These are phyloP conservation scores for Enteromius anoplus DNA, from an alignment of 2,797 vertebrate genomes.

Conservation along the genomic window DNA sequence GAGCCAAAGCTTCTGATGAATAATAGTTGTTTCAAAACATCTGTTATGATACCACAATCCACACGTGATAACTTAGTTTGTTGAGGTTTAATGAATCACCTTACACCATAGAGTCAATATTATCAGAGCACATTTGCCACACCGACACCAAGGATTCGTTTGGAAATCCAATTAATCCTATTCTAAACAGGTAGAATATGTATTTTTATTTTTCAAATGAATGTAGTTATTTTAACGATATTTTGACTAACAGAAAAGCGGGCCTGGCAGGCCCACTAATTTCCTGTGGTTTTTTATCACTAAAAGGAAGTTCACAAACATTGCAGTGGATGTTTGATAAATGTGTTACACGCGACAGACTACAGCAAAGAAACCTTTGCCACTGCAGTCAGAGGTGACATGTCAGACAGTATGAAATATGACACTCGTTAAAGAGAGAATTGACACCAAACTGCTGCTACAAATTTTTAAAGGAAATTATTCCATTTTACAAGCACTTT, in stretches of 20 bases:
- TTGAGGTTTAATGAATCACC: constrained; percentile 4
- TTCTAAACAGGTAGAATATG: background rate
- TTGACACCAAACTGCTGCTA: background rate
- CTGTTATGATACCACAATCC: background rate
- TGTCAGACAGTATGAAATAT: background rate
- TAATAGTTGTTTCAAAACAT: background rate
- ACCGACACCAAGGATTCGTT: background rate
- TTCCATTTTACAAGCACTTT: background rate
- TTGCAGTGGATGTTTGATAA: background rate
- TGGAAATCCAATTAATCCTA: background rate
- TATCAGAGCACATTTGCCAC: background rate
- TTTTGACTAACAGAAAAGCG: background rate
- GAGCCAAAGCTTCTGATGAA: background rate
- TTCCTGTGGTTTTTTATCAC: background rate
- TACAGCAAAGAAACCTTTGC: background rate
- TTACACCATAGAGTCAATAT: background rate
- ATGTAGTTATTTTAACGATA: background rate
- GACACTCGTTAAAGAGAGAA: background rate
- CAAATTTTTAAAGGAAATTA: background rate
- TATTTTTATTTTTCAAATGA: background rate
- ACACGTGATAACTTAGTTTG: background rate
- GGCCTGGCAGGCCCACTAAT: background rate
- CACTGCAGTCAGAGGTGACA: background rate
- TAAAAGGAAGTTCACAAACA: background rate
- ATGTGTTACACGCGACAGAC: background rate